These are phyloP conservation scores for Pseudomyrmex dendroicus DNA, from an alignment of 1,140 invertebrate genomes.

Conservation along the genomic window DNA sequence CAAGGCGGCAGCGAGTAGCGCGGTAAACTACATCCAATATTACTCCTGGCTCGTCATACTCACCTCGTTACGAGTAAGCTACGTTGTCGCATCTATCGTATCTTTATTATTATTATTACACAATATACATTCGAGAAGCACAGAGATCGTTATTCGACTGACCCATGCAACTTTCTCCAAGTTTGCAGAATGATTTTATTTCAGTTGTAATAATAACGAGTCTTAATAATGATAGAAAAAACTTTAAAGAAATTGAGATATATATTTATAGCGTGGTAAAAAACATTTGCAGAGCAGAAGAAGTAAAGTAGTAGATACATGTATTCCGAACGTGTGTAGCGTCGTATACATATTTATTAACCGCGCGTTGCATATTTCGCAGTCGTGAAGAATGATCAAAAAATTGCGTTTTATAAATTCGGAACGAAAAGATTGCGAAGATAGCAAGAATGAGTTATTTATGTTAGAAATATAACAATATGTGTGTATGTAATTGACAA, in stretches of 20 bases:
- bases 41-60: background rate
- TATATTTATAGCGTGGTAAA: background rate
- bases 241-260: background rate
- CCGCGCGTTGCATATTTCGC: background rate
- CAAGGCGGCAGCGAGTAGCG: background rate
- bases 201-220: too few relatives aligned
- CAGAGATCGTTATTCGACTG: background rate
- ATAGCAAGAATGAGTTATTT: background rate
- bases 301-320: background rate
- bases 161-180: background rate
- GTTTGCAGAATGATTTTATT: background rate
- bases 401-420: background rate
- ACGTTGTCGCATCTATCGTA: background rate
- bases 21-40: conserved; percentile 1
- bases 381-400: background rate
- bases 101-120: too few relatives aligned
- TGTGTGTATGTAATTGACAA: background rate
- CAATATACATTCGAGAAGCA: background rate
- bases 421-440: too few relatives aligned
- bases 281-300: background rate
- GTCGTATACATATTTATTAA: background rate
- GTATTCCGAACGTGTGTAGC: background rate
- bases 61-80: background rate
- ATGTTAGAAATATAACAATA: background rate
- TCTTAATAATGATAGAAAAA: background rate